phyloP scores from a whole-genome alignment of 2,888 invertebrate genomes.

The Pandemis cinnamomeana region DNA sequence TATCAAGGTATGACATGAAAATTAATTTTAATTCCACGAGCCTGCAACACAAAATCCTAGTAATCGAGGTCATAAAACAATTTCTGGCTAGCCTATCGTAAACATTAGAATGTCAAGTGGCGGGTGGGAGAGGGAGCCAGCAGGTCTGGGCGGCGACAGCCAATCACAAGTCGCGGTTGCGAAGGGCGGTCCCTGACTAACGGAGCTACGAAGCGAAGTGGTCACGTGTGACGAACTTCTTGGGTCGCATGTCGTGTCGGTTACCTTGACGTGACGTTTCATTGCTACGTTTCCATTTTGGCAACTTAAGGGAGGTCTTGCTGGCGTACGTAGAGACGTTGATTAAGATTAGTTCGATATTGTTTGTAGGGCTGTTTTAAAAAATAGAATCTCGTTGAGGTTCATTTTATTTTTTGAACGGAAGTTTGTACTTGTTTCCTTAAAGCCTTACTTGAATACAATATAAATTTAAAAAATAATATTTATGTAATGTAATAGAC shows the following conservation, averaged over 20 bases:
- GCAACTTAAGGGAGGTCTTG: not conserved
- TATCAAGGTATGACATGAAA: not conserved
- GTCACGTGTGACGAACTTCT: slow-evolving; percentile 55
- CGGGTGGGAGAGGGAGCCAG: slow-evolving; percentile 66
- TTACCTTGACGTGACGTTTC: slow-evolving; percentile 47
- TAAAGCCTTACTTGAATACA: no score
- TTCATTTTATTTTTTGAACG: no score
- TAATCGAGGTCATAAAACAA: slow-evolving; percentile 19
- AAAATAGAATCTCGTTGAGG: no score
- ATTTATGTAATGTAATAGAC: no score
- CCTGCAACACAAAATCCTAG: not conserved
- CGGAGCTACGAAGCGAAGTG: slow-evolving; percentile 79
- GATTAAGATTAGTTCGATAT: not conserved
- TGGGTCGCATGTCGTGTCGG: slow-evolving; percentile 45
- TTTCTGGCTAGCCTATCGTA: slow-evolving; percentile 48
- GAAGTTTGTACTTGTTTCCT: no score
- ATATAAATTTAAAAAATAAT: no score
- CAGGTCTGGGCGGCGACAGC: slow-evolving; percentile 76
- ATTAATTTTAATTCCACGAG: not conserved
- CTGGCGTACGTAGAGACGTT: not conserved
- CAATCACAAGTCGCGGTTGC: slow-evolving; percentile 65
- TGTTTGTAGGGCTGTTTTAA: no score
- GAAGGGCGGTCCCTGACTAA: slow-evolving; percentile 73
- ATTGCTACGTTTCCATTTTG: slow-evolving; percentile 10
- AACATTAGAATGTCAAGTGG: slow-evolving; percentile 82